These are phyloP conservation scores for Saguinus midas DNA, from an alignment of 2,113 vertebrate species.

Conservation along the genomic window DNA sequence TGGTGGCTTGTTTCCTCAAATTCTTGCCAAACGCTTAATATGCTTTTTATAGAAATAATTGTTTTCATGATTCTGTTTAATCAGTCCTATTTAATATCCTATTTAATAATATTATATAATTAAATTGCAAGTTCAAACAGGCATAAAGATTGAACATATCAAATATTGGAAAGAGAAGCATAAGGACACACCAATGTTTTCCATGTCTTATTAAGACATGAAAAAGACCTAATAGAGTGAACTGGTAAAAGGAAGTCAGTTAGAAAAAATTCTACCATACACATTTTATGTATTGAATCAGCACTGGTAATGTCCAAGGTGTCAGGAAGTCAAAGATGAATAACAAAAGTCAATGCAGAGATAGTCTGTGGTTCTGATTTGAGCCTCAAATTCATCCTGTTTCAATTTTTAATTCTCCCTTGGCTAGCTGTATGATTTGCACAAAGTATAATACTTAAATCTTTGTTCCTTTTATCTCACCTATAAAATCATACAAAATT, in stretches of 20 bases:
- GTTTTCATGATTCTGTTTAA: not conserved
- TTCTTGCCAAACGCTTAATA: not conserved
- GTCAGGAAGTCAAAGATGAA: not conserved
- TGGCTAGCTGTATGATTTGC: not conserved
- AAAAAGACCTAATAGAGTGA: not conserved
- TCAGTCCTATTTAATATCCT: not conserved
- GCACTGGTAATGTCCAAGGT: not conserved
- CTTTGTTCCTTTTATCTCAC: not conserved
- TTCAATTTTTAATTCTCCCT: not conserved
- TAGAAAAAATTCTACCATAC: not conserved
- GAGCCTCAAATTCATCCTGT: not conserved
- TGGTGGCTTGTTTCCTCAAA: not conserved
- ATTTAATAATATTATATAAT: not conserved
- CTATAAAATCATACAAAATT: not conserved
- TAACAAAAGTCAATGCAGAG: not conserved
- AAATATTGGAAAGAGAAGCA: not conserved
- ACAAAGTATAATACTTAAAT: not conserved
- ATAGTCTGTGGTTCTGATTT: not conserved
- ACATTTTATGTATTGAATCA: not conserved
- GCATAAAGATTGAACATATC: not conserved
- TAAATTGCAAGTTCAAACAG: not conserved
- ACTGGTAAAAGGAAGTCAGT: not conserved
- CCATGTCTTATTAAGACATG: not conserved
- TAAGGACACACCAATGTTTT: not conserved
- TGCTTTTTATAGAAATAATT: not conserved